Conservation (phyloP, 2,113 vertebrate species). For the Zosterops borbonicus region DNA sequence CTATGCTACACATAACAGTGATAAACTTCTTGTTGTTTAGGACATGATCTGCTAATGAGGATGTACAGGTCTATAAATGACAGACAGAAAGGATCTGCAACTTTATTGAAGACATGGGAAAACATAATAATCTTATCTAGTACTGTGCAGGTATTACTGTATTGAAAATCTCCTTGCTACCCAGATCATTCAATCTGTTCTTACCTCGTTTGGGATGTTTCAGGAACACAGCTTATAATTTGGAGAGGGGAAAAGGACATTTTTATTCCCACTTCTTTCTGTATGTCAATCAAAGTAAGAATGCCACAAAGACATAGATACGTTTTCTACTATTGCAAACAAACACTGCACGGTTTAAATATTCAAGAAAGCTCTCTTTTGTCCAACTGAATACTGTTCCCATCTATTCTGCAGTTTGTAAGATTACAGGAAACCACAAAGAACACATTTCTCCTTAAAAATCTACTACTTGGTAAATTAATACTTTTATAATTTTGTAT, state of each 20-base stretch:
- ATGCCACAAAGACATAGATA: not conserved
- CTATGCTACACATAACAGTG: not conserved
- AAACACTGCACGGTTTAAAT: not conserved
- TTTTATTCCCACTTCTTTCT: not conserved
- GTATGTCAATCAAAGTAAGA: not conserved
- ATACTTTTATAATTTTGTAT: not conserved
- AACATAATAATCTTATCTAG: not conserved
- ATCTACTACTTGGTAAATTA: not conserved
- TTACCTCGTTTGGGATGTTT: not conserved
- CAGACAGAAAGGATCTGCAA: not conserved
- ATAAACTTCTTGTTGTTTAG: not conserved
- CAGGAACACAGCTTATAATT: not conserved
- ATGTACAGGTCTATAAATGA: not conserved
- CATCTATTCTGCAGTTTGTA: not conserved
- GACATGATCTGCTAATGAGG: not conserved
- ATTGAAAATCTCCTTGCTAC: not conserved
- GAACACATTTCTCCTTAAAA: not conserved
- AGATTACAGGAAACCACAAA: not conserved
- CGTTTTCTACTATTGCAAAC: not conserved
- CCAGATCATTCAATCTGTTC: not conserved
- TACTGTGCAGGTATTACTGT: not conserved
- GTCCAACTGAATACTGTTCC: not conserved
- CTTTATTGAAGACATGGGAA: not conserved
- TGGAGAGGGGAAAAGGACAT: fast-evolving
- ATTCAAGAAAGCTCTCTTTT: not conserved